Evolutionary conservation across 2,113 vertebrate species (phyloP).

Genomic region (Pomatorhinus ruficollis): DNA sequence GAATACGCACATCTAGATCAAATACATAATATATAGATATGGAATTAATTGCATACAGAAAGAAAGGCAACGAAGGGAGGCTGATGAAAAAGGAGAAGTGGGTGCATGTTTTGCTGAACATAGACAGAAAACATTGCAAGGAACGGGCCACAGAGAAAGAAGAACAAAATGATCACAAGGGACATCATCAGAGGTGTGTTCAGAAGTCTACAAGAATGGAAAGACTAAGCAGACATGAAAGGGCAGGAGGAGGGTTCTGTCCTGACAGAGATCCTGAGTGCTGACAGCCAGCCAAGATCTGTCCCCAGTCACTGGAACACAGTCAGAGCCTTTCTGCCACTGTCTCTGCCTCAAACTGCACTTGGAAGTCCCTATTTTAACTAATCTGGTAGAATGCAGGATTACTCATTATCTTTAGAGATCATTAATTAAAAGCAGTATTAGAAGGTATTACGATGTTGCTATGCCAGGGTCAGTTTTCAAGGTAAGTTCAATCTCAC

Average conservation of each 20-base stretch:
- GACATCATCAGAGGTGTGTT: background rate
- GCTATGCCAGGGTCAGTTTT: background rate
- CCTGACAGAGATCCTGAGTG: background rate
- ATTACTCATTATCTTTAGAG: background rate
- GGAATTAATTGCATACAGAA: conserved; percentile 14
- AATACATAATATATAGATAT: conserved; percentile 41
- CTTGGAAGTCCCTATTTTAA: background rate
- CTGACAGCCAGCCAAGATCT: background rate
- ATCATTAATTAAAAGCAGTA: conserved; percentile 12
- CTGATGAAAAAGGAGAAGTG: background rate
- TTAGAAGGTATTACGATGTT: fast-evolving
- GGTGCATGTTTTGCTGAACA: background rate
- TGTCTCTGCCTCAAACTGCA: background rate
- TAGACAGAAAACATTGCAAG: background rate
- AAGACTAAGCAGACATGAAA: background rate
- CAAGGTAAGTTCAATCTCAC: background rate
- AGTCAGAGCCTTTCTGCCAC: background rate
- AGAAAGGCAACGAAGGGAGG: background rate
- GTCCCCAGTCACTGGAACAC: fast-evolving
- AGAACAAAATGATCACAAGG: background rate
- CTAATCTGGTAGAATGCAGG: background rate
- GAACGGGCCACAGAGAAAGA: background rate
- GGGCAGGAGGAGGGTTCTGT: background rate
- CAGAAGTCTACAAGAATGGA: background rate
- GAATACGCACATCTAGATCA: conserved; percentile 38